These are phyloP conservation scores for Zaprionus nigranus DNA, from an alignment of 1,140 invertebrate species.

Conservation along the genomic window DNA sequence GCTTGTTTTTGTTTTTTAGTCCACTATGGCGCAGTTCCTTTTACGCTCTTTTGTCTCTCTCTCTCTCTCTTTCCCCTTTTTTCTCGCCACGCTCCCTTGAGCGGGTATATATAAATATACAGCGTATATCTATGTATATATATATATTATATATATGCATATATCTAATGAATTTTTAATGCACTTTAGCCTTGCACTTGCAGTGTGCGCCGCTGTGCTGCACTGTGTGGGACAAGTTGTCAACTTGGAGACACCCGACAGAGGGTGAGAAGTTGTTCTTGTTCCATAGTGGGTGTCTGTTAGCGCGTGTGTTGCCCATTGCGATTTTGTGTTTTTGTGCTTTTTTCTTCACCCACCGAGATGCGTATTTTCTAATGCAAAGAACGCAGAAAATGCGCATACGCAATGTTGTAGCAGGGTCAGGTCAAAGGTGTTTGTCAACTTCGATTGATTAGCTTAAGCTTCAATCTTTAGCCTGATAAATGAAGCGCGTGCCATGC, in stretches of 20 bases:
- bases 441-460: constrained; percentile 27
- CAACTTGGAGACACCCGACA: constrained; percentile 45
- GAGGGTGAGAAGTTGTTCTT: constrained; percentile 23
- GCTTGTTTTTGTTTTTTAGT: constrained; percentile 8
- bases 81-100: neutral
- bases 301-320: constrained; percentile 28
- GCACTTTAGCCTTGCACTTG: constrained; percentile 67
- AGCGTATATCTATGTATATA: constrained; percentile 20
- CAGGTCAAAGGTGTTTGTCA: constrained; percentile 28
- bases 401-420: constrained; percentile 33
- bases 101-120: constrained; percentile 13
- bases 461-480: constrained; percentile 28
- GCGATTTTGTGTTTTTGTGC: neutral
- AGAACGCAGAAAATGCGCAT: constrained; percentile 34
- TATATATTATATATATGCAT: constrained; percentile 25
- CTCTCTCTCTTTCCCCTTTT: no score
- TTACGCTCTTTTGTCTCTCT: neutral
- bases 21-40: constrained; percentile 13
- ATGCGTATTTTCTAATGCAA: constrained; percentile 7
- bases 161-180: constrained; percentile 77
- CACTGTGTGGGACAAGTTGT: constrained; percentile 50
- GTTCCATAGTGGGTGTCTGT: neutral
- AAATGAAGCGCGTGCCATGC: neutral
- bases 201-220: constrained; percentile 14
- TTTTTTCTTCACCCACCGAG: constrained; percentile 9